Percentiles rank a stretch among this genome's conserved stretches.
Evolutionary conservation across 2,797 vertebrate species (phyloP).

Genomic region (Todus mexicanus): DNA sequence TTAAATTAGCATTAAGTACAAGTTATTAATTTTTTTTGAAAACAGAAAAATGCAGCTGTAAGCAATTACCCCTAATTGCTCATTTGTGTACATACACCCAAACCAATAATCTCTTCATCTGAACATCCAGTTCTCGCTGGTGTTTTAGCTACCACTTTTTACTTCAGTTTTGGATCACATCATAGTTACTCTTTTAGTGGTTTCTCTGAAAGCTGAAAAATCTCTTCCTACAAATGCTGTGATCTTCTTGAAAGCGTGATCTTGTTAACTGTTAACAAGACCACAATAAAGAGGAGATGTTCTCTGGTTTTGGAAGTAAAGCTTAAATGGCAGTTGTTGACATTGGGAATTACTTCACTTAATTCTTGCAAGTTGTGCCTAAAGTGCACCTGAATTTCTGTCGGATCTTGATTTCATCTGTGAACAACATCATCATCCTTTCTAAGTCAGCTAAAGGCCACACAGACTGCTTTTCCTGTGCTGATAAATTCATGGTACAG

Average conservation of each 20-base stretch:
- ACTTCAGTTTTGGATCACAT: background rate
- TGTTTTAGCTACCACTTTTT: background rate
- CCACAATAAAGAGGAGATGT: background rate
- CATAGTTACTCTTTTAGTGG: background rate
- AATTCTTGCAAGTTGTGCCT: background rate
- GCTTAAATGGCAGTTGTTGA: background rate
- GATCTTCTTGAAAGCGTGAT: background rate
- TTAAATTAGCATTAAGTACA: conserved; percentile 54
- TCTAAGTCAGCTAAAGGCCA: background rate
- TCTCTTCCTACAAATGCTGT: background rate
- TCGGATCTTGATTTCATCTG: background rate
- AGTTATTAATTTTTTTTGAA: conserved; percentile 20
- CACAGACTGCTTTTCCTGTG: background rate
- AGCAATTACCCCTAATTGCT: conserved; percentile 51
- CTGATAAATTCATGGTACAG: background rate
- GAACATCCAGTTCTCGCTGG: background rate
- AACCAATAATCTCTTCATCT: conserved; percentile 18
- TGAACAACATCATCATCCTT: background rate
- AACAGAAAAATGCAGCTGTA: conserved; percentile 48
- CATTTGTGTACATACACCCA: conserved; percentile 14
- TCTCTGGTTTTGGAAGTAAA: background rate
- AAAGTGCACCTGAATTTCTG: background rate
- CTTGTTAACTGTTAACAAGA: background rate
- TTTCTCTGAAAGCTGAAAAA: background rate
- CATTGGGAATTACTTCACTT: background rate